Evolutionary conservation across 1,140 invertebrate genomes (phyloP), one percentile per base, ranked within the genome.

Genomic region (Apis cerana): DNA sequence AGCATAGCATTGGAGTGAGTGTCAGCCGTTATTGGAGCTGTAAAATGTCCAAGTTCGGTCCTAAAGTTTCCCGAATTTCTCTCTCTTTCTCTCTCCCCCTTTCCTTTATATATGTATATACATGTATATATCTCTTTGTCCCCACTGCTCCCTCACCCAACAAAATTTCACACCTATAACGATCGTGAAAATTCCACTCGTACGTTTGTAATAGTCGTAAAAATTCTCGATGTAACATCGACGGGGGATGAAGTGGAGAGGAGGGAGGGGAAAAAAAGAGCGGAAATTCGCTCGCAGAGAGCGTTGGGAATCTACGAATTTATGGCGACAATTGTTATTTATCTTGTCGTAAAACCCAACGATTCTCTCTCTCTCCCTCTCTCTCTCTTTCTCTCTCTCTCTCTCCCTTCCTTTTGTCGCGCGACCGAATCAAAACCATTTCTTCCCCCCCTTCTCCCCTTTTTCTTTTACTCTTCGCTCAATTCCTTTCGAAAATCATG

Each of bases 21-120:
- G 65, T 86, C 84, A 86, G 84, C 76, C 74, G 75, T 86, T 87
- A 80, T 86, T 83, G 75, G 33, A 86, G 80, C 74, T 83, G 71
- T 79, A 86, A 86, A 86, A 86, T 83, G 76, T 77, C 71, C 50
- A 83, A 83, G 64, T 83, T 83, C 77, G 61, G 83, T 79, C 27
- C 64, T 12, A 79, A 86, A 86, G 61, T 74, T 67, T 48, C 69
- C n/a, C 27, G 58, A 61, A 52, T 61, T 65, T 78, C 71, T 64
- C 7, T 11, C 50, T 76, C 50, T 65, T 27, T 43, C 13, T 65
- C 19, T 33, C 23, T 65, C n/a, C 13, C 27, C 11, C 17, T 19
- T 2, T 59, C 12, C n/a, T 23, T 1, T 9, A 17, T 58, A 3
- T 58, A 17, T 59, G 21, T 11, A 19, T 58, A 10, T 21, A 19